A percentile compares a stretch with the other conserved stretches of the same genome.
phyloP scores from a whole-genome alignment of 2,888 invertebrate species.

The Crocallis elinguaria region DNA sequence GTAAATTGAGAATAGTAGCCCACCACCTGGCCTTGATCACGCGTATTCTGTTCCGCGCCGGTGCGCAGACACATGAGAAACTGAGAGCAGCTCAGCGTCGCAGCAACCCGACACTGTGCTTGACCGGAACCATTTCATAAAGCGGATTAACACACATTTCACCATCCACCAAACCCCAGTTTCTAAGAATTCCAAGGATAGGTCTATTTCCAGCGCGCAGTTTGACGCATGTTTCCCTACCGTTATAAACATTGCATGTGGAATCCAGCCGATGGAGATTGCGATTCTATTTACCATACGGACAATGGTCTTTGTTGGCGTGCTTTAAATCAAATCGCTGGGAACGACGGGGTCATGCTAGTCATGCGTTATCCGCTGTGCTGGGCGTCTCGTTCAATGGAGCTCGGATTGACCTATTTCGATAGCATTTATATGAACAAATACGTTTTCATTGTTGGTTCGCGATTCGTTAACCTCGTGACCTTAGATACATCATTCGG shows the following conservation, averaged over 20 bases:
- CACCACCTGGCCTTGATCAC: conserved; percentile 70
- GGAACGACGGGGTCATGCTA: conserved; percentile 35
- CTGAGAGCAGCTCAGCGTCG: conserved; percentile 52
- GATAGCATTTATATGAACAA: neutral
- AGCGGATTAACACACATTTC: conserved; percentile 16
- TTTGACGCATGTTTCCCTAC: neutral
- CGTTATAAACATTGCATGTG: neutral
- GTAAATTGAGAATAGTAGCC: conserved; percentile 56
- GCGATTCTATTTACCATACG: conserved; percentile 29
- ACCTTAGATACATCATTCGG: neutral
- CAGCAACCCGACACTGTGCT: conserved; percentile 53
- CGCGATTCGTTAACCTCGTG: neutral
- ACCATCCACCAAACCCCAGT: neutral
- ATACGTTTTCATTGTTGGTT: neutral
- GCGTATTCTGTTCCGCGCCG: conserved; percentile 61
- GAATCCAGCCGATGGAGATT: conserved; percentile 11
- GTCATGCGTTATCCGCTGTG: neutral
- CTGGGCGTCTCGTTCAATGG: conserved; percentile 4
- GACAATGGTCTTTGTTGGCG: conserved; percentile 39
- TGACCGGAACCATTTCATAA: conserved; percentile 43
- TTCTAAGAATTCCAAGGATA: neutral
- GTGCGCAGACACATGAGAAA: conserved; percentile 60
- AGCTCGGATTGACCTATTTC: conserved; percentile 15
- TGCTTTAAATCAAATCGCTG: conserved; percentile 37
- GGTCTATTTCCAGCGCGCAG: conserved; percentile 4